Base-by-base conservation (phyloP, 2,888 invertebrate species). In the Agrochola macilenta region DNA sequence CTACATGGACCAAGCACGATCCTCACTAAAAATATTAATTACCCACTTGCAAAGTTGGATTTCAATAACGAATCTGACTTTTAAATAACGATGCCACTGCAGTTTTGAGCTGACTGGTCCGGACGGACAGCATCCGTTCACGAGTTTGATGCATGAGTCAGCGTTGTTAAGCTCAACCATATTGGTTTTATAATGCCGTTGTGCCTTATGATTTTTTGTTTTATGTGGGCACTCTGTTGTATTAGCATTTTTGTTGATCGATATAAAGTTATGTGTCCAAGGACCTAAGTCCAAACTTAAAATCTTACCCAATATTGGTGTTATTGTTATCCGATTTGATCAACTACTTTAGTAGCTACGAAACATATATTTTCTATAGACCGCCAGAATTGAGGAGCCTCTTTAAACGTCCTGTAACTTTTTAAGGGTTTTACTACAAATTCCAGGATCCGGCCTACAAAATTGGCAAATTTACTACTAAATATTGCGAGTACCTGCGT, bases 41-140 rank as follows among this genome's bases (percentile, higher is more conserved):
- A 78, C 30, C 17, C 30, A 60, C 26, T 52, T 30, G 30, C 14
- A 30, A 52, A 76, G n/a, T 75, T 52, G 26, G 30, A 76, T 82
- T 82, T 82, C 35, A 64, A 35, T 52, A 60, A 82, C 17, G 30
- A 69, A 78, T 83, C 69, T 58, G 69, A 64, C 69, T 80, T 83
- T 83, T 49, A 66, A 84, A 79, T 79, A 64, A 69, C 58, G 17
- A 78, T 65, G 20, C 70, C 30, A 61, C 49, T 79, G 70, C 65
- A 79, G 46, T 66, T 69, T 63, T 26, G 39, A 35, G 14, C 46
- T 39, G 46, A 54, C 8, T 8, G 35, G 64, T 83, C 8, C 60
- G n/a, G 65, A 80, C 49, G 14, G 65, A 54, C 79, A 64, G 84
- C 73, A 81, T 84, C 84, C 84, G 80, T 64, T 73, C 72, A 69